phyloP scores from a whole-genome alignment of 23 tunicate genomes.

The Halocynthia aurantium region DNA sequence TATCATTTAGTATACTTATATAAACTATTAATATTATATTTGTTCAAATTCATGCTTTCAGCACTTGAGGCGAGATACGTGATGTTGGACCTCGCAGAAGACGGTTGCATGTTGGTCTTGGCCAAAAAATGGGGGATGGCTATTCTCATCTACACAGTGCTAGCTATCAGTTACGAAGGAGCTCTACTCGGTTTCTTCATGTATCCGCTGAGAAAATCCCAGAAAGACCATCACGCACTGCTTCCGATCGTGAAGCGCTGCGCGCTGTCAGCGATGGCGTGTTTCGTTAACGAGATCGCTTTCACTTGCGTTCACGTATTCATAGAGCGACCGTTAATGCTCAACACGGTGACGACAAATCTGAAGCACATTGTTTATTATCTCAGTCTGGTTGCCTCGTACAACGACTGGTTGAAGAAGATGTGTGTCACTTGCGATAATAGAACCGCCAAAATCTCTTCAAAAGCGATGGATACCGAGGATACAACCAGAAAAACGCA shows the following conservation, averaged over 20 bases:
- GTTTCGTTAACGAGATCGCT: constrained; percentile 13
- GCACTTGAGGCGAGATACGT: constrained; percentile 15
- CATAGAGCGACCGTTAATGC: constrained; percentile 14
- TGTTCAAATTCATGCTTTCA: not conserved
- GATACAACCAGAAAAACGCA: too few relatives aligned
- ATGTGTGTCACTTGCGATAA: not conserved
- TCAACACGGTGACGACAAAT: constrained; percentile 17
- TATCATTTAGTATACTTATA: too few relatives aligned
- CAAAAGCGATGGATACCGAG: too few relatives aligned
- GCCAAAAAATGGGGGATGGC: constrained; percentile 17
- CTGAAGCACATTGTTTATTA: constrained; percentile 15
- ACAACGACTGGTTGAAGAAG: constrained; percentile 17
- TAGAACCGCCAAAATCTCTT: too few relatives aligned
- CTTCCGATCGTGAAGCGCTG: constrained; percentile 23
- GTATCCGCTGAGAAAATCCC: constrained; percentile 7
- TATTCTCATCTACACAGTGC: constrained; percentile 5
- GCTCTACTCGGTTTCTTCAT: constrained; percentile 24
- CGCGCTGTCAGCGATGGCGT: constrained; percentile 11
- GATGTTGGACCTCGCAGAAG: constrained; percentile 3
- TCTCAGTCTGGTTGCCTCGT: constrained; percentile 18
- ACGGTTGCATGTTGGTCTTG: constrained; percentile 25
- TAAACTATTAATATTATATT: too few relatives aligned
- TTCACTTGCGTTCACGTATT: constrained; percentile 8
- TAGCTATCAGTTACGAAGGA: constrained; percentile 5
- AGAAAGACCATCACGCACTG: not conserved